Evolutionary conservation across 1,140 invertebrate species (phyloP).

Genomic region (Drosophila hydei): DNA sequence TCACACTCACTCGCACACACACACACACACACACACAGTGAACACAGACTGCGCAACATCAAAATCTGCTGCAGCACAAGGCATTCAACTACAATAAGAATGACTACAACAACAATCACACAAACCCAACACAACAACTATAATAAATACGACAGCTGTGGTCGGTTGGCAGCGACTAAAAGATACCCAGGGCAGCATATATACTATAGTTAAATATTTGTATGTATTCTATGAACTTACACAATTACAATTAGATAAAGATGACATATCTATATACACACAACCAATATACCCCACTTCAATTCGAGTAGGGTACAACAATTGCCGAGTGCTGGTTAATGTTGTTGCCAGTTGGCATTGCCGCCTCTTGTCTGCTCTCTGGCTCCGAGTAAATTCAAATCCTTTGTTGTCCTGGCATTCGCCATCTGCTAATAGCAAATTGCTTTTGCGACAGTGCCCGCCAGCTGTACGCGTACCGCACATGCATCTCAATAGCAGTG

Average conservation of each 20-base stretch:
- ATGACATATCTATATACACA: too few species aligned
- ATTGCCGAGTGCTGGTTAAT: slow-evolving; percentile 37
- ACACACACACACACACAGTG: slow-evolving; percentile 7
- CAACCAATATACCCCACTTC: too few species aligned
- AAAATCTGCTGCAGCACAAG: slow-evolving; percentile 35
- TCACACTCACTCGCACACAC: not conserved
- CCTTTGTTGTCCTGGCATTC: slow-evolving; percentile 32
- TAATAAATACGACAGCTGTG: not conserved
- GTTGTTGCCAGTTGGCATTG: slow-evolving; percentile 27
- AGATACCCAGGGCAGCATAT: not conserved
- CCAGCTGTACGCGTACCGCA: slow-evolving; percentile 17
- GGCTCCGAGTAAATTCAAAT: slow-evolving; percentile 36
- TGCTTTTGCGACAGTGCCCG: slow-evolving; percentile 41
- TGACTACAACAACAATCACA: slow-evolving; percentile 10
- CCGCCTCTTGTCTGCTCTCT: not conserved
- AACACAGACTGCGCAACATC: slow-evolving; percentile 39
- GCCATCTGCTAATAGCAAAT: slow-evolving; percentile 41
- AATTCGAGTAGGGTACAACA: not conserved
- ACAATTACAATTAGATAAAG: too few species aligned
- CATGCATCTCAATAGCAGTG: slow-evolving; percentile 13
- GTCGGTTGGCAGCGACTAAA: not conserved
- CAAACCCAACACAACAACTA: slow-evolving; percentile 3
- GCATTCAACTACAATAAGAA: slow-evolving; percentile 19
- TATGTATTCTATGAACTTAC: too few species aligned
- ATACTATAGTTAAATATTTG: too few species aligned